Evolutionary conservation across 2,888 invertebrate species (phyloP), one percentile per base, ranked within the genome.

Genomic region (Melangyna quadrimaculata): DNA sequence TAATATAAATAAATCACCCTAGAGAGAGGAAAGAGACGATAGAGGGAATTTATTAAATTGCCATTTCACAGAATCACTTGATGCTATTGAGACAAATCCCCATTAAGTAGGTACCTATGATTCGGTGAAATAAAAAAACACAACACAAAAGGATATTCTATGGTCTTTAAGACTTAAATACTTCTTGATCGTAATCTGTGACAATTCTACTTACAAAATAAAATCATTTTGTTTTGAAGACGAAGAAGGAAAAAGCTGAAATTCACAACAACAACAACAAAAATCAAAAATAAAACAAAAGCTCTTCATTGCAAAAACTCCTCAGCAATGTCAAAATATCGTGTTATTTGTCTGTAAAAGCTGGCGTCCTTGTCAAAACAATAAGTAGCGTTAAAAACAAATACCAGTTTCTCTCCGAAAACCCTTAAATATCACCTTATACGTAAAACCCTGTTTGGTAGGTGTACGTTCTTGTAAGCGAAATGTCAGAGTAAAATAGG

Each of bases 321-420:
- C 53, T 10, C 27, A 8, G 35, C n/a, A 48, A 61, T 53, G 51
- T 32, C 59, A 69, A 86, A 77, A 78, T 67, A 55, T 27, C 45
- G 29, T 65, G 32, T 70, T 43, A 19, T 51, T 67, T n/a, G n/a
- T 51, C 22, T 55, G 57, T 65, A 48, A 83, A 69, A 67, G 51
- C 77, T 59, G 48, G 55, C 65, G 73, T 73, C 73, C 69, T 73
- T 86, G 77, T 65, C 72, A 78, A 17, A 48, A 73, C 70, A 86
- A 86, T 86, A 86, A 86, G 81, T 86, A 78, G 73, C 86, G 51
- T 73, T 81, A 86, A 86, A 86, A 73, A 57, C 81, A 86, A 80
- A 86, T 77, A 86, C 63, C 86, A n/a, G n/a, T n/a, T 59, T 73
- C 69, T 17, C 48, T 19, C 4, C 9, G 17, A 1, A 73, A 69